A percentile compares a stretch with the other conserved stretches of the same genome.
Conservation (phyloP, 2,888 invertebrate genomes). For the Acrocyrtus sp. region DNA sequence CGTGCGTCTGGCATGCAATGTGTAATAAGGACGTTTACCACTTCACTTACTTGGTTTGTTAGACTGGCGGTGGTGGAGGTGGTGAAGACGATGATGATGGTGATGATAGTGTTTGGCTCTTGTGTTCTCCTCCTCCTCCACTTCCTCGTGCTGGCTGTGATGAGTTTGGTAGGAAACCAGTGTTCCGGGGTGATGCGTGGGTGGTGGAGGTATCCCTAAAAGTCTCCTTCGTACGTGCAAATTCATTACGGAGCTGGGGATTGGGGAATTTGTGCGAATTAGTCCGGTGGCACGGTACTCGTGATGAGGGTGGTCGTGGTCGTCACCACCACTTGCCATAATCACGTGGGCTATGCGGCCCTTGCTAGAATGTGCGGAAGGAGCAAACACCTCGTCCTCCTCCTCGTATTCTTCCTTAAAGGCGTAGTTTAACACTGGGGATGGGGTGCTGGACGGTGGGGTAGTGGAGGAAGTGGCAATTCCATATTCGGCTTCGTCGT, state of each 20-base stretch:
- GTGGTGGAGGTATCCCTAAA: no score
- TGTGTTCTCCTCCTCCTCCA: neutral
- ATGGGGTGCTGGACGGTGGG: slow-evolving; percentile 17
- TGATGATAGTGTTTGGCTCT: slow-evolving; percentile 5
- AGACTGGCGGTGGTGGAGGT: slow-evolving; percentile 24
- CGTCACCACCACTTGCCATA: neutral
- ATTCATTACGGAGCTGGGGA: slow-evolving; percentile 12
- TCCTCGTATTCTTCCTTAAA: slow-evolving; percentile 18
- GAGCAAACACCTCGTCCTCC: slow-evolving; percentile 37
- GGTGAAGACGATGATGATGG: slow-evolving; percentile 12
- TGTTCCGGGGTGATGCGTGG: no score
- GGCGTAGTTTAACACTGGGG: slow-evolving; percentile 25
- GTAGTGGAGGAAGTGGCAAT: neutral
- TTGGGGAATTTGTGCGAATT: no score
- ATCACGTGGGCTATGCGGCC: neutral
- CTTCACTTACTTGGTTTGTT: slow-evolving; percentile 47
- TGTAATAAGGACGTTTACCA: slow-evolving; percentile 50
- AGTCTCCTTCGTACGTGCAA: slow-evolving; percentile 5
- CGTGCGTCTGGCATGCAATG: no score
- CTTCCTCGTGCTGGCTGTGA: no score
- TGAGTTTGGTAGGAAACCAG: no score
- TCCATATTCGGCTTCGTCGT: no score
- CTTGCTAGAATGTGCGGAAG: neutral
- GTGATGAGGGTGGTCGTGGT: slow-evolving; percentile 7
- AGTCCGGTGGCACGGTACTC: slow-evolving; percentile 5